Percentiles rank a stretch among this genome's conserved stretches.
phyloP scores from a whole-genome alignment of 2,113 vertebrate genomes.

The Cebidichthys violaceus region DNA sequence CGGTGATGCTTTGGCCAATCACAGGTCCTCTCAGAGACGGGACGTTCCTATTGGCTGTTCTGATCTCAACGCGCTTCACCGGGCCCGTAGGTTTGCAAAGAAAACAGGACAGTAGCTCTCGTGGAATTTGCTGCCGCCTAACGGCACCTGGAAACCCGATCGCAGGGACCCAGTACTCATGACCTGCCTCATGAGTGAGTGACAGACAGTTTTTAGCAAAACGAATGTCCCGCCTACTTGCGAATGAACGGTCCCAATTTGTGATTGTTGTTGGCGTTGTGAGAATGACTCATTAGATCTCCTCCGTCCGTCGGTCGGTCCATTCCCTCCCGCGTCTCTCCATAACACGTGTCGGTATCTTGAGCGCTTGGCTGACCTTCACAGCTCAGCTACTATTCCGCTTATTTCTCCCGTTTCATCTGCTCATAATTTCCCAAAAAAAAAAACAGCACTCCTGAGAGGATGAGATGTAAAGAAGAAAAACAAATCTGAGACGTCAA shows the following conservation, averaged over 20 bases:
- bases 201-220: background rate
- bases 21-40: background rate
- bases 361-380: conserved; percentile 81
- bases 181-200: background rate
- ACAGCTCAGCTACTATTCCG: conserved; percentile 31
- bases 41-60: background rate
- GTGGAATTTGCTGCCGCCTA: background rate
- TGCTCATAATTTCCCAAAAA: conserved; percentile 56
- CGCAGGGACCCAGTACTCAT: no score
- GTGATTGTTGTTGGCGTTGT: no score
- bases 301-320: conserved; percentile 8
- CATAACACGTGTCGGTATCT: conserved; percentile 45
- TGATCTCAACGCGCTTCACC: background rate
- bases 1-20: background rate
- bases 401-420: conserved; percentile 52
- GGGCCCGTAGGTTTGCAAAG: background rate
- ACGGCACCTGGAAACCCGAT: background rate
- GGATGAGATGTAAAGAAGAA: conserved; percentile 37
- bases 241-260: background rate
- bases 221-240: background rate
- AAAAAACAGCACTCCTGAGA: conserved; percentile 29
- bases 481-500: conserved; percentile 41
- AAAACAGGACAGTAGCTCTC: background rate
- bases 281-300: conserved; percentile 12
- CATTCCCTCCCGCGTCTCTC: conserved; percentile 19